phyloP scores from a whole-genome alignment of 2,888 invertebrate species.

The Germaria angustata region DNA sequence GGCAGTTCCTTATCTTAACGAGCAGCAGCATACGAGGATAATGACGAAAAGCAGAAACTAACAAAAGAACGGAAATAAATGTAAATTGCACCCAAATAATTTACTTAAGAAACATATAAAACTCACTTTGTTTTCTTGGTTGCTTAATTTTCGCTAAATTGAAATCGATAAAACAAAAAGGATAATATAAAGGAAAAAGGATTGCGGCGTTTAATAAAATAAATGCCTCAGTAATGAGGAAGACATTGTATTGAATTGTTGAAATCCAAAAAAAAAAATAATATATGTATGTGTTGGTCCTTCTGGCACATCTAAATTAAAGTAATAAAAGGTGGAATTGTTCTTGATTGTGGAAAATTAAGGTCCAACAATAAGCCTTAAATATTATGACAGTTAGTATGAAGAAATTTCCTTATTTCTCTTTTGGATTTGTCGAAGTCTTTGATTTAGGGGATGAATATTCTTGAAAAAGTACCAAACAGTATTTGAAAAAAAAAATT shows the following conservation, averaged over 20 bases:
- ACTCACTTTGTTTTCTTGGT: neutral
- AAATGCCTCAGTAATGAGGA: neutral
- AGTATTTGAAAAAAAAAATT: too few relatives aligned
- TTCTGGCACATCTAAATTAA: too few relatives aligned
- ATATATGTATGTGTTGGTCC: too few relatives aligned
- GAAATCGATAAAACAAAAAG: slow-evolving; percentile 44
- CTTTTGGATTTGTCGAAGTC: too few relatives aligned
- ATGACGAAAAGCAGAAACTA: slow-evolving; percentile 62
- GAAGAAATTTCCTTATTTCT: too few relatives aligned
- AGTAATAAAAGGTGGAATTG: too few relatives aligned
- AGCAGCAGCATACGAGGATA: slow-evolving; percentile 52
- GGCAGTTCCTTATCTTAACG: slow-evolving; percentile 62
- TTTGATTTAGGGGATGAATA: too few relatives aligned
- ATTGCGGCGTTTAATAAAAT: neutral
- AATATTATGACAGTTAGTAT: too few relatives aligned
- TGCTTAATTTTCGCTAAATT: slow-evolving; percentile 35
- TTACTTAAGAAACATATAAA: slow-evolving; percentile 20
- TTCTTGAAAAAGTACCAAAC: too few relatives aligned
- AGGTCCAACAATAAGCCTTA: too few relatives aligned
- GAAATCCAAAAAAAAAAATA: too few relatives aligned
- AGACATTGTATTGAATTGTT: neutral
- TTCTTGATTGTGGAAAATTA: too few relatives aligned
- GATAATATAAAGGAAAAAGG: slow-evolving; percentile 9
- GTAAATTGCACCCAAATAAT: slow-evolving; percentile 39
- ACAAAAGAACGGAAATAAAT: slow-evolving; percentile 57